Evolutionary conservation across 2,113 vertebrate genomes (phyloP), one percentile per base, ranked within the genome.

Genomic region (Saccopteryx bilineata): DNA sequence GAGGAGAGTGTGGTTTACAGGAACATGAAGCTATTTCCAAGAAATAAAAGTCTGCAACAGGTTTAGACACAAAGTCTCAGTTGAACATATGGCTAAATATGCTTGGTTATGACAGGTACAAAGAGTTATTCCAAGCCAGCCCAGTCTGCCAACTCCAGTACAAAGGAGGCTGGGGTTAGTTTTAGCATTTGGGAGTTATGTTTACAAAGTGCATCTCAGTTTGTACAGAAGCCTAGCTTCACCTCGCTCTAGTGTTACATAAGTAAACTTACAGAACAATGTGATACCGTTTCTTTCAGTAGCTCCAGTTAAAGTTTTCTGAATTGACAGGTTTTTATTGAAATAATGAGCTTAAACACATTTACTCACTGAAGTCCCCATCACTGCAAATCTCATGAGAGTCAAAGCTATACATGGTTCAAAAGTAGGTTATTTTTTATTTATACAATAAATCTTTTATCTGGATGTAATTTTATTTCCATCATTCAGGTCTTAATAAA

Each of bases 21-120:
- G 48, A 31, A 81, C 24, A 23, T 58, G 66, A 48, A 96, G 18
- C 56, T 54, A 74, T 48, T 95, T 87, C 63, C 75, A 95, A 93
- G 80, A 90, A 96, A 87, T 63, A 71, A 90, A 66, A 93, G 68
- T 94, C 60, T 81, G 71, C 56, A 82, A 87, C 80, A 94, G 28
- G 87, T 93, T 84, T 48, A 90, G 65, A 92, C 80, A 85, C 28
- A 89, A 85, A 61, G 56, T 84, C 24, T 48, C 52, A 66, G 71
- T 11, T 60, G 31, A 50, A 52, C n/a, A 69, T 23, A 65, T 9
- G 23, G 60, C 50, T 84, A 61, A 81, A 48, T 10, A 10, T 7
- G 11, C 31, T 78, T 83, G 39, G 5, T 69, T 61, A 79, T 12
- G 75, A 78, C 83, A 90, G 14, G 79, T 31, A 75, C 28, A 60